Evolutionary conservation across 2,888 invertebrate genomes (phyloP).

Genomic region (Calameuta filiformis): DNA sequence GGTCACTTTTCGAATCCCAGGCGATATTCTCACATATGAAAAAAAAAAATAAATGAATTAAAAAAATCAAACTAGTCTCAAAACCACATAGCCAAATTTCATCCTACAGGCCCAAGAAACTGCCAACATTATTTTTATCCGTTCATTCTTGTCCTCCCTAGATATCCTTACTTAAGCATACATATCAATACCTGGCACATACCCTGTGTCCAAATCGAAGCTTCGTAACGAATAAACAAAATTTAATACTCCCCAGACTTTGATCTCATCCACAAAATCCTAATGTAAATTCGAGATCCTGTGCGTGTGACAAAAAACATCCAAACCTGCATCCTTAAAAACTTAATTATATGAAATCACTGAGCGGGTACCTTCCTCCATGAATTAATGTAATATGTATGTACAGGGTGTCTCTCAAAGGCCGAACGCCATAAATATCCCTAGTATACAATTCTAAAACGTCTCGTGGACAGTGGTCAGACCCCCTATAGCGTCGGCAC

Average conservation of each 20-base stretch:
- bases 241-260: too few species aligned
- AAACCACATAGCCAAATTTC: neutral
- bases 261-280: neutral
- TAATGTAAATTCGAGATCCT: neutral
- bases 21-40: neutral
- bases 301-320: neutral
- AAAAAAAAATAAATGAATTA: neutral
- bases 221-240: neutral
- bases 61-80: neutral
- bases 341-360: neutral
- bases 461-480: slow-evolving; percentile 9
- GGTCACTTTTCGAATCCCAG: neutral
- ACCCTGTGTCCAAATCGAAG: neutral
- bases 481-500: slow-evolving; percentile 11
- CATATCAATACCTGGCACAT: too few species aligned
- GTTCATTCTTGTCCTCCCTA: neutral
- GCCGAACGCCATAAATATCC: slow-evolving; percentile 4
- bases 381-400: neutral
- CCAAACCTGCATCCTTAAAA: neutral
- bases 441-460: neutral
- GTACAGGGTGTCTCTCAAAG: neutral
- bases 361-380: neutral
- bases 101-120: neutral
- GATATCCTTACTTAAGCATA: neutral
- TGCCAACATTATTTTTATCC: neutral